phyloP scores from a whole-genome alignment of 2,797 vertebrate species.

The Danio kyathit region DNA sequence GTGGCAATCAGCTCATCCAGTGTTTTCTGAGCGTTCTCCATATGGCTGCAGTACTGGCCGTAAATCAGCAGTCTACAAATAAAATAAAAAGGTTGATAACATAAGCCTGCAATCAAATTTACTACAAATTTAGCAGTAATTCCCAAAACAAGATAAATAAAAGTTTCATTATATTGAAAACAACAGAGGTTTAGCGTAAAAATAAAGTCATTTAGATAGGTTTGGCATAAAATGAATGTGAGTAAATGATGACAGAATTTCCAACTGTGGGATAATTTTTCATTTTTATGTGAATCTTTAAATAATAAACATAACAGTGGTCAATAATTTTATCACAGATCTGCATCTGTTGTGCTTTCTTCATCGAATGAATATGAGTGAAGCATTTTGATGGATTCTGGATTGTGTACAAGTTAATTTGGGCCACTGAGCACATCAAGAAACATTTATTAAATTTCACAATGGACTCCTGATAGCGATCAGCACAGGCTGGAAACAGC shows the following conservation, averaged over 20 bases:
- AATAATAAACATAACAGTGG: neutral
- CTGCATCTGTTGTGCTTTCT: neutral
- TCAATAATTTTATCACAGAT: slow-evolving; percentile 1
- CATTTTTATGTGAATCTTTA: neutral
- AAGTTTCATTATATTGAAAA: neutral
- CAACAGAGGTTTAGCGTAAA: neutral
- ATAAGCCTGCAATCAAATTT: neutral
- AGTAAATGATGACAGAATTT: neutral
- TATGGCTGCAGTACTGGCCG: slow-evolving; percentile 97
- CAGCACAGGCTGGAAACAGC: slow-evolving; percentile 70
- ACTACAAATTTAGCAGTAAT: too few species aligned
- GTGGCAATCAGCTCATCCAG: slow-evolving; percentile 90
- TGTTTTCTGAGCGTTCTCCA: slow-evolving; percentile 95
- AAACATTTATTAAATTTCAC: slow-evolving; percentile 72
- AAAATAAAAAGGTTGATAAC: neutral
- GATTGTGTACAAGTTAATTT: slow-evolving; percentile 61
- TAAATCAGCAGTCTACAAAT: slow-evolving; percentile 91
- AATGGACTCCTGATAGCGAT: slow-evolving; percentile 76
- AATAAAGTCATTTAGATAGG: neutral
- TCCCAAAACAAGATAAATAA: neutral
- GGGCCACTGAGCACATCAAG: slow-evolving; percentile 69
- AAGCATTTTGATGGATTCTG: slow-evolving; percentile 57
- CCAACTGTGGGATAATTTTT: neutral
- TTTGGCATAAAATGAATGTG: neutral
- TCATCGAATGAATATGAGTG: slow-evolving; percentile 49